A percentile compares a stretch with the other conserved stretches of the same genome.
Conservation (phyloP, 2,888 invertebrate genomes). For the Phalera bucephala region DNA sequence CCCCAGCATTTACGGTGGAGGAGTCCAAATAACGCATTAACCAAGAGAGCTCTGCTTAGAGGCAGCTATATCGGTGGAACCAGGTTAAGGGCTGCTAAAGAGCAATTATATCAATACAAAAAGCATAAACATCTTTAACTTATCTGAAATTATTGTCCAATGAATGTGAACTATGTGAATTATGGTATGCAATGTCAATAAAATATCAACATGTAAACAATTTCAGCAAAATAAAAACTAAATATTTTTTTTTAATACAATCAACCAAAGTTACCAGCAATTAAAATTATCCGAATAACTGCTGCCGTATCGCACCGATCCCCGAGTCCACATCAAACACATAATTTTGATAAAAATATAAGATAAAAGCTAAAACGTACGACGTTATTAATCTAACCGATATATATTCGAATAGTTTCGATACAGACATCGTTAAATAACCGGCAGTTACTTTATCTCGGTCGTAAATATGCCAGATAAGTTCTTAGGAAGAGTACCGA, state of each 20-base stretch:
- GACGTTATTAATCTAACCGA: conserved; percentile 27
- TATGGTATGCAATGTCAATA: too few species aligned
- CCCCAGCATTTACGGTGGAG: too few species aligned
- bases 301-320: conserved; percentile 4
- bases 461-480: conserved; percentile 55
- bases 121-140: too few species aligned
- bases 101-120: too few species aligned
- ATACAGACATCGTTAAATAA: conserved; percentile 46
- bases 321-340: conserved; percentile 10
- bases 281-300: conserved; percentile 19
- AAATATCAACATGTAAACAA: too few species aligned
- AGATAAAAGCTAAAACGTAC: conserved; percentile 22
- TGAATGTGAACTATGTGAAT: too few species aligned
- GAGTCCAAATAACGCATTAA: too few species aligned
- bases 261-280: conserved; percentile 15
- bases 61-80: too few species aligned
- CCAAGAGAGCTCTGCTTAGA: too few species aligned
- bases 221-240: too few species aligned
- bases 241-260: conserved; percentile 19
- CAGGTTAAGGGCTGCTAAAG: too few species aligned
- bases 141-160: too few species aligned
- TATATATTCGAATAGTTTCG: conserved; percentile 27
- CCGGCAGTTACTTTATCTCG: conserved; percentile 47
- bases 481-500: conserved; percentile 34
- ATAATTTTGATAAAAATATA: conserved; percentile 21